Evolutionary conservation across 2,888 invertebrate species (phyloP).

Genomic region (Rugalucina vietnamica): DNA sequence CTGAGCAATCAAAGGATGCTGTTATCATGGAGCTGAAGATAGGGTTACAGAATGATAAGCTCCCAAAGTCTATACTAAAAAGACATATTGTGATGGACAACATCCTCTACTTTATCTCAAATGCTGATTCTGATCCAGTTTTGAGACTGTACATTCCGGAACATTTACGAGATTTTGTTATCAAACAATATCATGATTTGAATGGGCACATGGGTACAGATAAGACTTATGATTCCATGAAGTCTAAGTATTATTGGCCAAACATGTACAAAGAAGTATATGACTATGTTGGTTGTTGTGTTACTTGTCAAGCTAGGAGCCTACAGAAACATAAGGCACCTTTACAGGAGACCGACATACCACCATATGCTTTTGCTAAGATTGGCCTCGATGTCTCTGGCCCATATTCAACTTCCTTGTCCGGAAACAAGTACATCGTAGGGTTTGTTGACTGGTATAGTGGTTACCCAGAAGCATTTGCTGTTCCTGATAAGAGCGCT

Average conservation of each 20-base stretch:
- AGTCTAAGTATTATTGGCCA: too few species aligned
- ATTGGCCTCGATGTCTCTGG: not conserved
- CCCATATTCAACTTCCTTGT: not conserved
- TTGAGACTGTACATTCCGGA: not conserved
- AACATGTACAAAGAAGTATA: not conserved
- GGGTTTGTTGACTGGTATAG: not conserved
- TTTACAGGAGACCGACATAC: not conserved
- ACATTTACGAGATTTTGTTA: not conserved
- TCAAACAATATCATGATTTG: not conserved
- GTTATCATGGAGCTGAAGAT: not conserved
- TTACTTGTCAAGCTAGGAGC: too few species aligned
- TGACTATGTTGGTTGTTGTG: not conserved
- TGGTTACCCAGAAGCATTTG: not conserved
- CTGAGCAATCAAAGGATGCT: not conserved
- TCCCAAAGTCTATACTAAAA: too few species aligned
- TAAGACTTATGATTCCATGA: not conserved
- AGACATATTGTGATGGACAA: too few species aligned
- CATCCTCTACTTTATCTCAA: not conserved
- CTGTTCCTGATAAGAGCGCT: not conserved
- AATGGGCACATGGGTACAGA: not conserved
- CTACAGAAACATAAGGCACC: too few species aligned
- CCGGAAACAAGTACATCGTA: not conserved
- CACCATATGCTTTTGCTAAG: not conserved
- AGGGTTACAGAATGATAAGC: constrained; percentile 31
- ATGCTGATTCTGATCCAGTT: not conserved